A percentile compares a stretch with the other conserved stretches of the same genome.
Evolutionary conservation across 2,113 vertebrate species (phyloP).

Genomic region (Dascyllus trimaculatus): DNA sequence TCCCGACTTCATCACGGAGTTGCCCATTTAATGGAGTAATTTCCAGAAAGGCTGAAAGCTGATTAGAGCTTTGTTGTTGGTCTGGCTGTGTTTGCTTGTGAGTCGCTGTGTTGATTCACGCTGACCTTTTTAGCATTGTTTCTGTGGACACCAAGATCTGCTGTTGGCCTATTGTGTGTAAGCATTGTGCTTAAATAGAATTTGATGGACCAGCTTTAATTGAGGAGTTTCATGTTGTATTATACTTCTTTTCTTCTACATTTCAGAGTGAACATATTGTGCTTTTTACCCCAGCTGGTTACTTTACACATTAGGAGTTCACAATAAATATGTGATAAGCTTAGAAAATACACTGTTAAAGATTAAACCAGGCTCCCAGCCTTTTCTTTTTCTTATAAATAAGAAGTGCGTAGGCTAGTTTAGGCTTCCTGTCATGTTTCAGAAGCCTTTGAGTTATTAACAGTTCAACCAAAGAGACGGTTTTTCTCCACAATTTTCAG

Average conservation of each 20-base stretch:
- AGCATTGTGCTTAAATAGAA: not conserved
- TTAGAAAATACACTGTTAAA: not conserved
- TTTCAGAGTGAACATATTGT: not conserved
- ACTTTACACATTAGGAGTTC: not conserved
- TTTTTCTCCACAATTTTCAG: not conserved
- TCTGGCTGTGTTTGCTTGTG: conserved; percentile 20
- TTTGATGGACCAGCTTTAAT: not conserved
- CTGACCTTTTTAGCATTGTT: conserved; percentile 51
- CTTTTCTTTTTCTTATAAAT: too few relatives aligned
- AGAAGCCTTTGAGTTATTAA: not conserved
- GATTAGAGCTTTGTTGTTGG: conserved; percentile 59
- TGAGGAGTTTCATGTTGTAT: not conserved
- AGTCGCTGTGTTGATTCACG: conserved; percentile 56
- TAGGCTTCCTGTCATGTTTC: too few relatives aligned
- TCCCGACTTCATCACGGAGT: conserved; percentile 67
- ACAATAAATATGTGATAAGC: not conserved
- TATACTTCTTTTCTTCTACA: not conserved
- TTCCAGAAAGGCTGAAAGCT: conserved; percentile 61
- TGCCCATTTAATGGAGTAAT: conserved; percentile 62
- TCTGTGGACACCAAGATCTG: conserved; percentile 12
- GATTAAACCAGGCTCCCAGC: not conserved
- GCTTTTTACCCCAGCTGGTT: too few relatives aligned
- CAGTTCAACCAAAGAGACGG: not conserved
- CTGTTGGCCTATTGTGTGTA: conserved; percentile 12
- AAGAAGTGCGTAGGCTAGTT: not conserved